A percentile compares a stretch with the other conserved stretches of the same genome.
Conservation (phyloP, 2,888 invertebrate genomes). For the Agriotes lineatus region DNA sequence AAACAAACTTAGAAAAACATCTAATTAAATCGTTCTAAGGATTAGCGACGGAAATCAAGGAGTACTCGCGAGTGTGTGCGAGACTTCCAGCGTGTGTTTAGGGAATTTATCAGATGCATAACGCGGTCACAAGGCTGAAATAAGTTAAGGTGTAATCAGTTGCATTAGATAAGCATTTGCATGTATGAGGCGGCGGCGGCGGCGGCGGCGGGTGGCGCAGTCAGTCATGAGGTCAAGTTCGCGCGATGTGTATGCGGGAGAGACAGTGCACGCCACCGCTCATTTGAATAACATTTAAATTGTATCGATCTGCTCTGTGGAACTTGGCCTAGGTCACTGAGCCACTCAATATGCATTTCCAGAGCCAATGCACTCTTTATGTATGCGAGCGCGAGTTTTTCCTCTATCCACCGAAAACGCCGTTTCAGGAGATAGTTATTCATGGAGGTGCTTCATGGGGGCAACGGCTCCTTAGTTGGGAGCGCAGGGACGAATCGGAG, state of each 20-base stretch:
- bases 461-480: no score
- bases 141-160: constrained; percentile 17
- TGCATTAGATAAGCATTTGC: constrained; percentile 32
- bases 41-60: no score
- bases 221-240: constrained; percentile 55
- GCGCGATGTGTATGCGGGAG: constrained; percentile 51
- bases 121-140: constrained; percentile 9
- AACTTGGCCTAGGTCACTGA: constrained; percentile 56
- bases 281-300: constrained; percentile 59
- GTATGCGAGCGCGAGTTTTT: constrained; percentile 28
- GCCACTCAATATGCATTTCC: constrained; percentile 50
- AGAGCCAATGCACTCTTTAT: constrained; percentile 50
- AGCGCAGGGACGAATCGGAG: no score
- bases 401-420: no score
- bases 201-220: constrained; percentile 41
- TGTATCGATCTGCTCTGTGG: constrained; percentile 54
- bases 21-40: no score
- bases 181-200: constrained; percentile 27
- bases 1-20: no score
- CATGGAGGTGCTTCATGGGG: no score
- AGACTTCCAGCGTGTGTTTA: no score
- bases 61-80: no score
- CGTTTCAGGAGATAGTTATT: no score
- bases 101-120: constrained; percentile 18
- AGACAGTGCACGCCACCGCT: constrained; percentile 52